Conservation (phyloP, 2,797 vertebrate genomes). For the Erithacus rubecula region DNA sequence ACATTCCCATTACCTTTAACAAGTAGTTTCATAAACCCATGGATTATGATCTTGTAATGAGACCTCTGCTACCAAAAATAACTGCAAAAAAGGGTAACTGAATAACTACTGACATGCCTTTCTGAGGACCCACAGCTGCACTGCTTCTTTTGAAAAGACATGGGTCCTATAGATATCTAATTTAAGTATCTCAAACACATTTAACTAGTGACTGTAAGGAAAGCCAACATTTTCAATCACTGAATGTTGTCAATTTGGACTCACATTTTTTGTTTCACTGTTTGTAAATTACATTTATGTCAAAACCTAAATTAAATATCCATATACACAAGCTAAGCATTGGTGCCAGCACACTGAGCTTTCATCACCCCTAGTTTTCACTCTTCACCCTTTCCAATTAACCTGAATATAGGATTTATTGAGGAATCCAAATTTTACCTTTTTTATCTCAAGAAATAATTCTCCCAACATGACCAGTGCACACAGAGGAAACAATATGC, state of each 20-base stretch:
- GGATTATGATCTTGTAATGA: neutral
- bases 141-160: neutral
- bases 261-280: neutral
- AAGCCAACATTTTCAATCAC: neutral
- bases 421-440: neutral
- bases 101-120: neutral
- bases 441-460: conserved; percentile 35
- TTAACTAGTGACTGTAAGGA: neutral
- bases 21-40: neutral
- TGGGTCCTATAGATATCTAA: neutral
- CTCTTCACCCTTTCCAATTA: neutral
- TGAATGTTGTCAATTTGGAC: neutral
- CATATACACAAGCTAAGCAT: neutral
- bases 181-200: neutral
- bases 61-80: neutral
- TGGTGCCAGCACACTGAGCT: neutral
- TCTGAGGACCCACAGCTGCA: neutral
- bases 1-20: neutral
- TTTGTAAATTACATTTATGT: neutral
- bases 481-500: neutral
- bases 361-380: neutral
- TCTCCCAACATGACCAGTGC: neutral
- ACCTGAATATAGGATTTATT: neutral
- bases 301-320: neutral
- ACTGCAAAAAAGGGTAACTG: neutral